These are phyloP conservation scores for Danaus melanippus DNA, from an alignment of 1,140 invertebrate species.

Conservation along the genomic window DNA sequence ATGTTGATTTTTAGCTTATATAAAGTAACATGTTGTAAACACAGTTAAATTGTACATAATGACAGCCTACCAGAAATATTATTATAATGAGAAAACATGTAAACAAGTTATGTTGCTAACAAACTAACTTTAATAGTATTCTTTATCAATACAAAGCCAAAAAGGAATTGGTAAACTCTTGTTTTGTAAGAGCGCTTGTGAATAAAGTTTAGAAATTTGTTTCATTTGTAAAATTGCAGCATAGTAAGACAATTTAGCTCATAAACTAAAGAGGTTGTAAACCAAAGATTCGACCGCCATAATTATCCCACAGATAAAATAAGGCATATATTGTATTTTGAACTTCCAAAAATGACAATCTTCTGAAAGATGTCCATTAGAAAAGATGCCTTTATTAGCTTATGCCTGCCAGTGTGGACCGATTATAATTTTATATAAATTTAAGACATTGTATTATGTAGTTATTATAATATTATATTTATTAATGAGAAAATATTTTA, in stretches of 20 bases:
- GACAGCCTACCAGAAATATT: too few species aligned
- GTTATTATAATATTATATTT: too few species aligned
- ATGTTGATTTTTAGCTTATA: too few species aligned
- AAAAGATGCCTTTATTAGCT: constrained; percentile 32
- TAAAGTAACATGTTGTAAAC: too few species aligned
- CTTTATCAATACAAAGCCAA: too few species aligned
- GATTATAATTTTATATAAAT: constrained; percentile 2
- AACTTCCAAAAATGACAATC: constrained; percentile 5
- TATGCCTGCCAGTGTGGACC: constrained; percentile 26
- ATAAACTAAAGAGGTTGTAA: constrained; percentile 5
- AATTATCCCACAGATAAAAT: constrained; percentile 1
- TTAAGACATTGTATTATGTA: too few species aligned
- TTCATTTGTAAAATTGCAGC: too few species aligned
- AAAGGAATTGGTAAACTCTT: not conserved
- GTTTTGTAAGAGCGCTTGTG: not conserved
- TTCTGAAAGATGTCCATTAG: constrained; percentile 23
- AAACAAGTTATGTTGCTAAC: too few species aligned
- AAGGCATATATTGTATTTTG: not conserved
- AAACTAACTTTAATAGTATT: too few species aligned
- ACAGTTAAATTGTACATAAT: too few species aligned
- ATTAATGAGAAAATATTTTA: too few species aligned
- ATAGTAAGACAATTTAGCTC: not conserved
- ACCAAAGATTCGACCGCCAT: constrained; percentile 1
- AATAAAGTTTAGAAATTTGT: not conserved
- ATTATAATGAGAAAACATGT: too few species aligned